These are phyloP conservation scores for Diuraphis noxia DNA, from an alignment of 1,140 invertebrate species.

Conservation along the genomic window DNA sequence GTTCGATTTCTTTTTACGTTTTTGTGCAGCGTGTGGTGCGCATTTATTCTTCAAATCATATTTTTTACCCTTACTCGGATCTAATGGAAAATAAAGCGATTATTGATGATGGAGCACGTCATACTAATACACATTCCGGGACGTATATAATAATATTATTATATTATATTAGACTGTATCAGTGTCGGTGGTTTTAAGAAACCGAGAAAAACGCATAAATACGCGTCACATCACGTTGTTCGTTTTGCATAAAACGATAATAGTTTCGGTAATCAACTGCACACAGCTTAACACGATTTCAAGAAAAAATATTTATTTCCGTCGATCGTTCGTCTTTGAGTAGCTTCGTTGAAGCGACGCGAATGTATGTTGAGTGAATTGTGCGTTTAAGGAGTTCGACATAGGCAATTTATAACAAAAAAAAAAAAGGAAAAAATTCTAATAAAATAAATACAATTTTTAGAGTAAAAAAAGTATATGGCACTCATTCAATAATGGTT, in stretches of 20 bases:
- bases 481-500: background rate
- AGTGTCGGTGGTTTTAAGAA: background rate
- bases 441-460: background rate
- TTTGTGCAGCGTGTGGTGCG: background rate
- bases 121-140: background rate
- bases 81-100: background rate
- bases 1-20: background rate
- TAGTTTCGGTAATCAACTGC: background rate
- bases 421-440: no score
- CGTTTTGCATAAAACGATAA: no score
- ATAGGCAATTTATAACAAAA: background rate
- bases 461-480: background rate
- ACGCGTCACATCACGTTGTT: no score
- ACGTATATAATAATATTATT: background rate
- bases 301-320: background rate
- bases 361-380: background rate
- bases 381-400: background rate
- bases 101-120: background rate
- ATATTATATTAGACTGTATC: background rate
- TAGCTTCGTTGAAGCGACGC: background rate
- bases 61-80: background rate
- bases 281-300: background rate
- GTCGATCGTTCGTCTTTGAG: background rate
- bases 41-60: background rate
- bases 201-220: background rate